A percentile compares a stretch with the other conserved stretches of the same genome.
These are phyloP conservation scores for Scortum barcoo DNA, from an alignment of 2,113 vertebrate genomes.

Conservation along the genomic window DNA sequence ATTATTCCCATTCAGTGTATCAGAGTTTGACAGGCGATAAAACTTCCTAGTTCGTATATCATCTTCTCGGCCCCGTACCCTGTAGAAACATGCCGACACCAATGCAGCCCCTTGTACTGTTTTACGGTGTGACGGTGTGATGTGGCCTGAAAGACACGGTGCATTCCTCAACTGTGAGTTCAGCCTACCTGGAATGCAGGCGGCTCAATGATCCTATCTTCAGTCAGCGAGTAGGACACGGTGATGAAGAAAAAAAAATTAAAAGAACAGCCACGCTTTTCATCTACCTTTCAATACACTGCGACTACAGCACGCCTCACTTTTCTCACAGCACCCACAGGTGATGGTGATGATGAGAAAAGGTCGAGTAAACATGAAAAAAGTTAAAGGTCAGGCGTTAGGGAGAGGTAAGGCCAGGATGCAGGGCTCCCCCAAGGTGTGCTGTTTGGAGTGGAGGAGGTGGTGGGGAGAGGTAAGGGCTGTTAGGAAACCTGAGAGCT, in stretches of 20 bases:
- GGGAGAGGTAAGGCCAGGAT: constrained; percentile 57
- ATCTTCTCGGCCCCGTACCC: background rate
- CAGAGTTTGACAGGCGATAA: background rate
- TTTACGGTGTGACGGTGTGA: constrained; percentile 21
- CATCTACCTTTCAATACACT: constrained; percentile 21
- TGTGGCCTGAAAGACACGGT: constrained; percentile 18
- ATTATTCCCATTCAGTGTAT: background rate
- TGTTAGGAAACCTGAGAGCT: constrained; percentile 60
- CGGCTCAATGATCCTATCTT: constrained; percentile 61
- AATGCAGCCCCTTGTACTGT: background rate
- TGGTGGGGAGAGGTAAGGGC: constrained; percentile 28
- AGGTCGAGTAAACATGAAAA: constrained; percentile 25
- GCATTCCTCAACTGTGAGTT: constrained; percentile 74
- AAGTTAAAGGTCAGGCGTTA: constrained; percentile 65
- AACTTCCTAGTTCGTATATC: background rate
- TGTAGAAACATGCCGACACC: background rate
- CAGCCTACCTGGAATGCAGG: constrained; percentile 73
- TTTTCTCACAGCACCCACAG: constrained; percentile 26
- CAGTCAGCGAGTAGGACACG: constrained; percentile 12
- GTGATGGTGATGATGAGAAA: constrained; percentile 52
- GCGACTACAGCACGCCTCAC: constrained; percentile 2
- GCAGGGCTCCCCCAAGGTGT: constrained; percentile 69
- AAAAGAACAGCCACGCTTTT: constrained; percentile 3
- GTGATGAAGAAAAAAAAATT: background rate
- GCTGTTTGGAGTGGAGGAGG: constrained; percentile 39